These are phyloP conservation scores for Mallateleia sp. DNA, from an alignment of 2,888 invertebrate genomes.

Conservation along the genomic window DNA sequence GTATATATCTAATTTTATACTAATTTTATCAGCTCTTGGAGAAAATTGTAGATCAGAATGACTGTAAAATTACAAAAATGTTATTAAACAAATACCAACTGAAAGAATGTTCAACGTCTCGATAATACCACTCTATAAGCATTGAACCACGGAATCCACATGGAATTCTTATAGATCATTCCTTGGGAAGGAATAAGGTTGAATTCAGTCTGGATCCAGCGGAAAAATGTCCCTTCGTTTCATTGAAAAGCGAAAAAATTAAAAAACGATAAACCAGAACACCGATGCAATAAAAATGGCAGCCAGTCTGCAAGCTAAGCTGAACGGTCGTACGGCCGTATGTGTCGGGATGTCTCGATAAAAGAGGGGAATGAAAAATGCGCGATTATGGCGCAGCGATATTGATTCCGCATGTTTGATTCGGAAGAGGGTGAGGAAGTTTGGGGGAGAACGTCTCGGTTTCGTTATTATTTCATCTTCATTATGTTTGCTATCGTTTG, in stretches of 20 bases:
- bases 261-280: not conserved
- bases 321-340: not conserved
- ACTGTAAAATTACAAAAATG: too few species aligned
- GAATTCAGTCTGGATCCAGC: too few species aligned
- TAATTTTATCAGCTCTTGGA: too few species aligned
- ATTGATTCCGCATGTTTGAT: slow-evolving; percentile 48
- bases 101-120: too few species aligned
- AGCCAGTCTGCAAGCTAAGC: not conserved
- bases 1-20: too few species aligned
- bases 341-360: not conserved
- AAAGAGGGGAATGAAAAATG: slow-evolving; percentile 32
- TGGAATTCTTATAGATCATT: too few species aligned
- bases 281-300: not conserved
- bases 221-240: not conserved
- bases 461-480: slow-evolving; percentile 29
- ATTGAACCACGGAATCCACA: too few species aligned
- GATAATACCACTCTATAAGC: too few species aligned
- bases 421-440: slow-evolving; percentile 63
- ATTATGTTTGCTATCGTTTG: slow-evolving; percentile 70
- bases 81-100: too few species aligned
- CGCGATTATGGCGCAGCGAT: slow-evolving; percentile 52
- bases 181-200: too few species aligned
- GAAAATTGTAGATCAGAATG: too few species aligned
- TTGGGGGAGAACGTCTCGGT: slow-evolving; percentile 46
- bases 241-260: not conserved